Base-by-base conservation (phyloP, 1,140 invertebrate species). In the Euglossa dilemma region DNA sequence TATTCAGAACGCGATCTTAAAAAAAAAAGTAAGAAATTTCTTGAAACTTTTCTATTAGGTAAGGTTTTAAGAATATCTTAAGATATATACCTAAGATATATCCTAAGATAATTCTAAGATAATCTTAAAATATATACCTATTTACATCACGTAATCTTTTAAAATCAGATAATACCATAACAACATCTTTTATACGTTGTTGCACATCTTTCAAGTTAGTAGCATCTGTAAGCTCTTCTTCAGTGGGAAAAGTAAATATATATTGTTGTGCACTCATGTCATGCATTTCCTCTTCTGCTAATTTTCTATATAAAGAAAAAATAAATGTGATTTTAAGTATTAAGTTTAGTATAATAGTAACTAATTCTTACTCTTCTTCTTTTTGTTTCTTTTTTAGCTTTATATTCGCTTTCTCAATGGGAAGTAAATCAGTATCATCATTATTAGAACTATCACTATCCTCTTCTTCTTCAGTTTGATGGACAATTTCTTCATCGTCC, bases 91-190 rank as follows among this genome's bases (percentile, higher is more conserved):
- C 36, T 36, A 36, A 36, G 36, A 36, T 36, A 36, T 36, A 36
- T 36, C 36, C 4, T 36, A 36, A 36, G 36, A 36, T 36, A 36
- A 36, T 36, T 36, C 36, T 36, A 36, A 36, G 4, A 36, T 16
- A 59, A 28, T 25, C 11, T 45, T 6, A n/a, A 9, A 6, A 64
- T 20, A 86, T 72, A 85, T 93, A 96, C 95, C 94, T 96, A 50
- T 96, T 96, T 45, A 95, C 93, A 92, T 99, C 96, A 81, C 97
- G 96, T 73, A 97, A 94, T 73, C 95, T 96, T 85, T 96, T 98
- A 91, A 99, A 99, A 94, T 99, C 98, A 20, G 96, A 96, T 56
- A 99, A 94, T 23, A 99, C 98, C 88, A 97, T 95, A 20, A 98
- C 95, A 64, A 99, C 95, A 93, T 99, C 99, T 87, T 97, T 97